Evolutionary conservation across 2,888 invertebrate genomes (phyloP).

Genomic region (Torymus texanus): DNA sequence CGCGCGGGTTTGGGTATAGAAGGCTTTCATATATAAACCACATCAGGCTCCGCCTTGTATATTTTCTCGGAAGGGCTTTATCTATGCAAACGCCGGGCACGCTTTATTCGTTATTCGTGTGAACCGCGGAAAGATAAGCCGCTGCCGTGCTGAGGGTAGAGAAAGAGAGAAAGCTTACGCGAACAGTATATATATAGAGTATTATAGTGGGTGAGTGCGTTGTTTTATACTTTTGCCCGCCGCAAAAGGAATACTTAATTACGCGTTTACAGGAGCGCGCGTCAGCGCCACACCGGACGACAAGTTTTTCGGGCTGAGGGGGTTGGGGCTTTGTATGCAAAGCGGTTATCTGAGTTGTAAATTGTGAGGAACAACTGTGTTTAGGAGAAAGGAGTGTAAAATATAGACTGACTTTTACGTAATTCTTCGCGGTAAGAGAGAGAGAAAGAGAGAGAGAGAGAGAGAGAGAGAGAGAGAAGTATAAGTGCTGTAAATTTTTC

Average conservation of each 20-base stretch:
- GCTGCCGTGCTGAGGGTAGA: neutral
- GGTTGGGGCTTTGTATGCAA: neutral
- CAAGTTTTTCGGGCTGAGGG: too few relatives aligned
- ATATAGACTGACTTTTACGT: too few relatives aligned
- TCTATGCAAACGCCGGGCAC: constrained; percentile 50
- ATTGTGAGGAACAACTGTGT: constrained; percentile 19
- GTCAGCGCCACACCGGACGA: neutral
- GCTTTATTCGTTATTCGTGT: constrained; percentile 41
- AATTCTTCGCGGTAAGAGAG: too few relatives aligned
- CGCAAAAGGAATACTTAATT: constrained; percentile 53
- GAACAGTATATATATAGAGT: neutral
- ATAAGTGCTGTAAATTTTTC: too few relatives aligned
- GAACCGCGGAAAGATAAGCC: constrained; percentile 51
- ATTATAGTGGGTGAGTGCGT: constrained; percentile 5
- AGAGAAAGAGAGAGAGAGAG: too few relatives aligned
- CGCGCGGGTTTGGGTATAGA: neutral
- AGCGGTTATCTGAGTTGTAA: constrained; percentile 38
- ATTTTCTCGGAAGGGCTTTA: constrained; percentile 31
- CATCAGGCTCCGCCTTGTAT: neutral
- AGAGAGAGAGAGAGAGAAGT: too few relatives aligned
- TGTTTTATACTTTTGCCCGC: constrained; percentile 35
- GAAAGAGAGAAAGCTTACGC: constrained; percentile 5
- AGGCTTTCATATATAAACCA: constrained; percentile 3
- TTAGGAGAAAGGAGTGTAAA: neutral
- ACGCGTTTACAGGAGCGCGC: constrained; percentile 41